Evolutionary conservation across 1,140 invertebrate species (phyloP), one percentile per base, ranked within the genome.

Genomic region (Plodia interpunctella): DNA sequence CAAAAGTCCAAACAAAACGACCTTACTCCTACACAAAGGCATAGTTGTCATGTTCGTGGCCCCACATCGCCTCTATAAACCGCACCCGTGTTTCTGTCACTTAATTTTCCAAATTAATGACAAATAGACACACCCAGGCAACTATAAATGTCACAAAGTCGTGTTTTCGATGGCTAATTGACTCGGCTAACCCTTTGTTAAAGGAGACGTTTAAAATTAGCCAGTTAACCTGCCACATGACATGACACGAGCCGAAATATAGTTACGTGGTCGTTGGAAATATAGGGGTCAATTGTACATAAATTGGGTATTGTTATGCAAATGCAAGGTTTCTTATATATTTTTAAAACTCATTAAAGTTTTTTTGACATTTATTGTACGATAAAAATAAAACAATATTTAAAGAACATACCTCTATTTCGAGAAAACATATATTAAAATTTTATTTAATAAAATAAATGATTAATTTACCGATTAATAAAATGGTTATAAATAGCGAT

Each of bases 31-130:
- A 28, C 11, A 15, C 49, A 53, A 53, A 52, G 32, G 32, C 4
- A 18, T 19, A 53, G 15, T 54, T 53, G 35, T 11, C 49, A 18
- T 30, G 8, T 49, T 55, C 35, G 8, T 32, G 38, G 55, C 38
- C 25, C 28, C 32, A 57, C 19, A n/a, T n/a, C 70, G 70, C 65
- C 32, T 53, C 51, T 68, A 68, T 60, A 62, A 66, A 64, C 83
- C 80, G 75, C 81, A 71, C 80, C 83, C 68, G 63, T 82, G 79
- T 80, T 80, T 65, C 72, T 82, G 83, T 87, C 83, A 83, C 82
- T 75, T 84, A 72, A 78, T 79, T 78, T 72, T 76, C 78, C 68
- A 83, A 87, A 83, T 85, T 84, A 85, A 85, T 83, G 82, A 83
- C 83, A 83, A 87, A 87, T 80, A 81, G 65, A 68, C 71, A 78